phyloP scores from a whole-genome alignment of 2,888 invertebrate genomes.

The Thereva nobilitata region DNA sequence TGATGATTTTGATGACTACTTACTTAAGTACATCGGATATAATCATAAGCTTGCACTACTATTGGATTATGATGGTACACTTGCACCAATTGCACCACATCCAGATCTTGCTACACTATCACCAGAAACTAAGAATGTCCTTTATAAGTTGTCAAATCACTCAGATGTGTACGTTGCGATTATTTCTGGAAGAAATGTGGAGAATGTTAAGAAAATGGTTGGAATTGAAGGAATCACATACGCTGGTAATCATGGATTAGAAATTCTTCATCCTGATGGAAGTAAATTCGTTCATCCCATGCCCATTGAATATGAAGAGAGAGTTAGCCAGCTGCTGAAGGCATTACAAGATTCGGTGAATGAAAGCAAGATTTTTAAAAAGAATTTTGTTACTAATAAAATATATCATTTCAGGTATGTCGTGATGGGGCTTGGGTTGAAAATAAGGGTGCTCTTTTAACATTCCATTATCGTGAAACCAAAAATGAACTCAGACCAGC shows the following conservation, averaged over 20 bases:
- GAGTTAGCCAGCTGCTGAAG: slow-evolving; percentile 76
- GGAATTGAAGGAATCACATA: slow-evolving; percentile 90
- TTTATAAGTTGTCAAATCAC: slow-evolving; percentile 80
- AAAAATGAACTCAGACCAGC: slow-evolving; percentile 69
- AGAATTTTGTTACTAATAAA: neutral
- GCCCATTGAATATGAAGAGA: slow-evolving; percentile 81
- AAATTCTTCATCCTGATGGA: slow-evolving; percentile 87
- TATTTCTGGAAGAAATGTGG: slow-evolving; percentile 83
- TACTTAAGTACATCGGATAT: slow-evolving; percentile 86
- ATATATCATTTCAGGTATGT: slow-evolving; percentile 65
- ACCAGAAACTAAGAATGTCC: slow-evolving; percentile 79
- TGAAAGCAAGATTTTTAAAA: slow-evolving; percentile 33
- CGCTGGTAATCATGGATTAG: slow-evolving; percentile 86
- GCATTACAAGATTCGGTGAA: slow-evolving; percentile 77
- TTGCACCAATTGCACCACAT: slow-evolving; percentile 87
- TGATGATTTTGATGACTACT: slow-evolving; percentile 87
- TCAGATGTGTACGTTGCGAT: slow-evolving; percentile 86
- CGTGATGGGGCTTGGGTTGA: slow-evolving; percentile 90
- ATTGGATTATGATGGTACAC: slow-evolving; percentile 85
- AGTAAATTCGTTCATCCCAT: slow-evolving; percentile 90
- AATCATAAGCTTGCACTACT: slow-evolving; percentile 82
- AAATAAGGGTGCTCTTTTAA: slow-evolving; percentile 83
- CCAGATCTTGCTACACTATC: slow-evolving; percentile 87
- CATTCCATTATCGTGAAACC: slow-evolving; percentile 86
- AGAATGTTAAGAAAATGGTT: slow-evolving; percentile 88